Conservation (phyloP, 1,140 invertebrate genomes). For the Parasteatoda tepidariorum region DNA sequence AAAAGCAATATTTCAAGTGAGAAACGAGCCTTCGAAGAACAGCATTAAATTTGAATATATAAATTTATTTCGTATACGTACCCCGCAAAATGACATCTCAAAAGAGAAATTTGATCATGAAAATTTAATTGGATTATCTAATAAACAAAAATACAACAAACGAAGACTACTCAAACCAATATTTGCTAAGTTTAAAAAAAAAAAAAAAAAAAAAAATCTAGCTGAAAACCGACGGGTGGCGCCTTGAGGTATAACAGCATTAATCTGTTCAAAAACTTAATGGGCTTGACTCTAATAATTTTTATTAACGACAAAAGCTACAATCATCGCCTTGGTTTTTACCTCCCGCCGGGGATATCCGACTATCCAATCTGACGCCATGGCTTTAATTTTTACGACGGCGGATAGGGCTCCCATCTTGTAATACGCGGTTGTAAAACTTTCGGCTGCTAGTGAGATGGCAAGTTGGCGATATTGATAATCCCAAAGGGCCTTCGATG, state of each 20-base stretch:
- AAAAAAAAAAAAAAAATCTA: too few species aligned
- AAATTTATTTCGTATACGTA: too few species aligned
- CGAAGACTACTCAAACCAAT: too few species aligned
- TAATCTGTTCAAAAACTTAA: constrained; percentile 59
- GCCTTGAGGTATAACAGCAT: constrained; percentile 34
- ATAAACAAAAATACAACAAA: too few species aligned
- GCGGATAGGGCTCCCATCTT: constrained; percentile 3
- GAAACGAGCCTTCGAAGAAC: too few species aligned
- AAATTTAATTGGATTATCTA: too few species aligned
- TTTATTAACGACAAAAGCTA: constrained; percentile 55
- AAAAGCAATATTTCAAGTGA: too few species aligned
- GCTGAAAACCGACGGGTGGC: not conserved
- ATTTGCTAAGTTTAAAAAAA: too few species aligned
- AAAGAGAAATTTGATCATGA: too few species aligned
- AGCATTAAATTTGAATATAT: too few species aligned
- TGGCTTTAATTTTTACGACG: constrained; percentile 56
- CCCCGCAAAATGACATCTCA: too few species aligned
- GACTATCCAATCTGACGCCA: constrained; percentile 40
- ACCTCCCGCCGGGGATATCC: constrained; percentile 22
- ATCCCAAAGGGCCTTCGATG: constrained; percentile 40
- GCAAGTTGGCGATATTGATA: constrained; percentile 48
- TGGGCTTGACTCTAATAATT: constrained; percentile 52
- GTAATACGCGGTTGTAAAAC: constrained; percentile 34
- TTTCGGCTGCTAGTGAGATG: not conserved
- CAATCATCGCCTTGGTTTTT: constrained; percentile 35